Evolutionary conservation across 1,140 invertebrate species (phyloP).

Genomic region (Adelges cooleyi): DNA sequence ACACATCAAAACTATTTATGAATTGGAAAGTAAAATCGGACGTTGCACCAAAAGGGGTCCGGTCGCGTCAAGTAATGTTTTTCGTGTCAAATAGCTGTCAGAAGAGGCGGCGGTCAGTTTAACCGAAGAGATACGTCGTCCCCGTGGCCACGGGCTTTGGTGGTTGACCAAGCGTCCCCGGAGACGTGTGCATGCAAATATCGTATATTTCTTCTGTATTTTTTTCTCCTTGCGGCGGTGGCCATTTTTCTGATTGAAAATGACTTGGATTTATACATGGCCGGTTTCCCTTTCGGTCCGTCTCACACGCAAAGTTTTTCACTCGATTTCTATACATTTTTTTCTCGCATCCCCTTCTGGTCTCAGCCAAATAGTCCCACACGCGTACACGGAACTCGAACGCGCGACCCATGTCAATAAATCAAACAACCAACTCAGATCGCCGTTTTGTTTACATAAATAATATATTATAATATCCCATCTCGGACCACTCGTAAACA

Average conservation of each 20-base stretch:
- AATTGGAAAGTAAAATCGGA: background rate
- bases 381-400: background rate
- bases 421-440: slow-evolving; percentile 19
- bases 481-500: slow-evolving; percentile 23
- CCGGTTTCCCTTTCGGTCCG: slow-evolving; percentile 17
- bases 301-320: slow-evolving; percentile 16
- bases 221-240: background rate
- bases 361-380: slow-evolving; percentile 1
- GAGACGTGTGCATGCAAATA: slow-evolving; percentile 25
- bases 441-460: slow-evolving; percentile 28
- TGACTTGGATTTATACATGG: slow-evolving; percentile 27
- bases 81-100: slow-evolving; percentile 26
- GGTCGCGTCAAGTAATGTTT: slow-evolving; percentile 17
- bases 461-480: slow-evolving; percentile 9
- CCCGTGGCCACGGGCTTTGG: background rate
- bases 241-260: slow-evolving; percentile 28
- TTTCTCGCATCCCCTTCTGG: background rate
- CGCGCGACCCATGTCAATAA: slow-evolving; percentile 24
- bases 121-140: background rate
- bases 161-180: slow-evolving; percentile 14
- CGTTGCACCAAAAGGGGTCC: background rate
- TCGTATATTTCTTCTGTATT: background rate
- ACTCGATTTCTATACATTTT: background rate
- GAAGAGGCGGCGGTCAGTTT: slow-evolving; percentile 5
- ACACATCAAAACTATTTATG: slow-evolving; percentile 1